phyloP scores from a whole-genome alignment of 2,797 vertebrate species.

The Enteromius thamalakanensis region DNA sequence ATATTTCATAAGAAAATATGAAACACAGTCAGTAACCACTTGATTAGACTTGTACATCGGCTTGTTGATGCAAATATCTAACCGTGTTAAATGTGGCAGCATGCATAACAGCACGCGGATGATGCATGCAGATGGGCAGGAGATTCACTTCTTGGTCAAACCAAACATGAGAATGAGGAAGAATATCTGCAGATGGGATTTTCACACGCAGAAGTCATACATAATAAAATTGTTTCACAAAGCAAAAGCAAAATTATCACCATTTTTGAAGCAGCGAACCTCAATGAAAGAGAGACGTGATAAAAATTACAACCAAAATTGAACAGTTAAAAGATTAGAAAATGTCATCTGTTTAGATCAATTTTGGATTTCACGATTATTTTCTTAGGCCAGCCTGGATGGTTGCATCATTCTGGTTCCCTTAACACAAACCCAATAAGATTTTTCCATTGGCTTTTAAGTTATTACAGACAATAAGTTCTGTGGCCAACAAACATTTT shows the following conservation, averaged over 20 bases:
- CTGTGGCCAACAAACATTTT: background rate
- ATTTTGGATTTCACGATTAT: background rate
- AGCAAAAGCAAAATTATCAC: background rate
- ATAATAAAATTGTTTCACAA: background rate
- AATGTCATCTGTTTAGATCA: background rate
- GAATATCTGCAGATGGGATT: conserved; percentile 1
- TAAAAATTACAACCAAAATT: no score
- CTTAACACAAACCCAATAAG: background rate
- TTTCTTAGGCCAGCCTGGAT: background rate
- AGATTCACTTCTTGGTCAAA: conserved; percentile 3
- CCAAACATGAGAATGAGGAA: background rate
- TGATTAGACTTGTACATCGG: background rate
- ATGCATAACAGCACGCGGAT: background rate
- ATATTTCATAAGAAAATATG: background rate
- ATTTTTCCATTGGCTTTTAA: background rate
- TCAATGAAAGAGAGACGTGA: background rate
- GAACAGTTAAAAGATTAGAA: background rate
- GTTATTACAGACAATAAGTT: background rate
- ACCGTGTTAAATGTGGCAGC: background rate
- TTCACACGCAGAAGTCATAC: background rate
- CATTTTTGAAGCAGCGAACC: background rate
- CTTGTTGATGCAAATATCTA: conserved; percentile 6
- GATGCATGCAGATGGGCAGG: background rate
- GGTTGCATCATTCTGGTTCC: background rate
- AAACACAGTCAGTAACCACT: background rate